These are phyloP conservation scores for Emydura subglobosa DNA, from an alignment of 2,113 vertebrate genomes.

Conservation along the genomic window DNA sequence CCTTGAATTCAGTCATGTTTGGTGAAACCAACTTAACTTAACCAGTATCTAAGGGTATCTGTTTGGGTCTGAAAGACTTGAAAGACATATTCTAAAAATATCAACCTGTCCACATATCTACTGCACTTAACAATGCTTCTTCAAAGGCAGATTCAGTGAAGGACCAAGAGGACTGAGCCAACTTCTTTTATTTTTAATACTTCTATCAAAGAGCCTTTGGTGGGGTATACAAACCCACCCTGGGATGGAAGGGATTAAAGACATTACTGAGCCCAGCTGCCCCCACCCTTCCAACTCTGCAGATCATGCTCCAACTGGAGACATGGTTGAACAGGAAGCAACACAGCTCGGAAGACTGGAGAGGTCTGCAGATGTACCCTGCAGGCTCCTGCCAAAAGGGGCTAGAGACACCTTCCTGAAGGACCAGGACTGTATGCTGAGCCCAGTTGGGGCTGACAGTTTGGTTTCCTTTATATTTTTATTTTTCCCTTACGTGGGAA, in stretches of 20 bases:
- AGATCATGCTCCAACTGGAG: neutral
- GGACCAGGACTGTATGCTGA: neutral
- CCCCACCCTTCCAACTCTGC: neutral
- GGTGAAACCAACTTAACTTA: neutral
- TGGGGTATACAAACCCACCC: neutral
- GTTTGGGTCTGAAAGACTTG: constrained; percentile 3
- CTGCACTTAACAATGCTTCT: constrained; percentile 20
- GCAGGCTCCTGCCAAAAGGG: neutral
- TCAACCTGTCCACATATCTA: neutral
- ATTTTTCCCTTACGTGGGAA: neutral
- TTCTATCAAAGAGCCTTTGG: neutral
- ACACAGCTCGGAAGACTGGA: neutral
- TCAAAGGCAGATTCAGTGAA: constrained; percentile 18
- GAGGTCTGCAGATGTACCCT: neutral
- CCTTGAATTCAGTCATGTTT: neutral
- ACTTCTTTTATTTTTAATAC: constrained; percentile 41
- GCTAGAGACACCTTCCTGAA: neutral
- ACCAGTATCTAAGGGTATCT: constrained; percentile 28
- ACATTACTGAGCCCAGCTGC: neutral
- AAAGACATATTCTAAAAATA: neutral
- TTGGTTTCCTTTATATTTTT: neutral
- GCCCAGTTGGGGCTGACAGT: no score
- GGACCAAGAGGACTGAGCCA: constrained; percentile 25
- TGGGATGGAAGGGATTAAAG: neutral
- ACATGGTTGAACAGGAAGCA: neutral